Evolutionary conservation across 2,888 invertebrate species (phyloP).

Genomic region (Sarcophaga rosellei): DNA sequence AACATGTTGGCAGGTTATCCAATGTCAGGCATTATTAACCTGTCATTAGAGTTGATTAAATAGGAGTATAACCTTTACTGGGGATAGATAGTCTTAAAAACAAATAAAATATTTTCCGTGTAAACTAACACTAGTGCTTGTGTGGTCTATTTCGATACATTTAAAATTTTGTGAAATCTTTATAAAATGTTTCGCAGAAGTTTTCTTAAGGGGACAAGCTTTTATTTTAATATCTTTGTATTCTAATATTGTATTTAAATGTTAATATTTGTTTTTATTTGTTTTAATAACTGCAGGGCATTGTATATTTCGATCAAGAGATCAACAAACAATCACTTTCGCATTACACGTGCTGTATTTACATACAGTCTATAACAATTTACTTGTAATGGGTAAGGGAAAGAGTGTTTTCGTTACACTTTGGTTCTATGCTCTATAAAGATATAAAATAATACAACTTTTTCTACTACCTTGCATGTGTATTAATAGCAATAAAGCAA

Average conservation of each 20-base stretch:
- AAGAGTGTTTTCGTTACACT: not conserved
- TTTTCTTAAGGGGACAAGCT: not conserved
- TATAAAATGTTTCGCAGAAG: not conserved
- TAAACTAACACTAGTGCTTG: slow-evolving; percentile 16
- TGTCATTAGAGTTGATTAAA: slow-evolving; percentile 59
- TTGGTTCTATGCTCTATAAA: not conserved
- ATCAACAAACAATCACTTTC: slow-evolving; percentile 75
- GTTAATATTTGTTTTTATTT: slow-evolving; percentile 45
- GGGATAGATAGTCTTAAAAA: slow-evolving; percentile 20
- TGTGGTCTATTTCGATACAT: not conserved
- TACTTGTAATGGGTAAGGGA: slow-evolving; percentile 5
- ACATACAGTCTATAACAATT: slow-evolving; percentile 14
- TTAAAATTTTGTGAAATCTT: not conserved
- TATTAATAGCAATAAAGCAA: not conserved
- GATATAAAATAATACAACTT: not conserved
- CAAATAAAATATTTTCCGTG: not conserved
- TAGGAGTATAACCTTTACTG: slow-evolving; percentile 15
- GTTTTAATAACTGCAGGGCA: slow-evolving; percentile 74
- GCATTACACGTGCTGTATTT: slow-evolving; percentile 67
- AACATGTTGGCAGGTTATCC: not conserved
- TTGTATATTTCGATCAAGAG: slow-evolving; percentile 78
- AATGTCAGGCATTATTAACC: slow-evolving; percentile 59
- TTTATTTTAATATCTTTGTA: slow-evolving; percentile 20
- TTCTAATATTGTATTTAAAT: slow-evolving; percentile 35
- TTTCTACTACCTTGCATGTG: not conserved